A percentile compares a stretch with the other conserved stretches of the same genome.
These are phyloP conservation scores for Microtus montanus DNA, from an alignment of 2,113 vertebrate species.

Conservation along the genomic window DNA sequence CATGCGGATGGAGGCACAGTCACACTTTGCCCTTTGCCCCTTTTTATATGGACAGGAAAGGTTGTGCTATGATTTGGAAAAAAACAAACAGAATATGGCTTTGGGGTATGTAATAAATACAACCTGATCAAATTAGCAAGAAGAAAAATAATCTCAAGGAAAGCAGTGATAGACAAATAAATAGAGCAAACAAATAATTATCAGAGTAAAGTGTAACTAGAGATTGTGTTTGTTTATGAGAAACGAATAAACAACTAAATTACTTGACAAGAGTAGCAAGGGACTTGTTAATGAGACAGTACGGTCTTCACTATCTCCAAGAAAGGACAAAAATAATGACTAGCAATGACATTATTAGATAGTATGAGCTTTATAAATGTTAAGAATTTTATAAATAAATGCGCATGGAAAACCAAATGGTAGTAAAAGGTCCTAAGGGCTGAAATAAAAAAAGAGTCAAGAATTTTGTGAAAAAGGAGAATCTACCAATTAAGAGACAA, in stretches of 20 bases:
- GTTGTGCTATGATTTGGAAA: not conserved
- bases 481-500: not conserved
- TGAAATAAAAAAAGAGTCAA: not conserved
- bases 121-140: not conserved
- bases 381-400: not conserved
- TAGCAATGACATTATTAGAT: not conserved
- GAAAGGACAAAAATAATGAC: not conserved
- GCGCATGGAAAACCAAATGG: not conserved
- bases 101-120: not conserved
- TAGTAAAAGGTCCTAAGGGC: not conserved
- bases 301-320: not conserved
- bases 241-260: not conserved
- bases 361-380: not conserved
- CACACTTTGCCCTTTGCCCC: not conserved
- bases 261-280: not conserved
- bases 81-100: not conserved
- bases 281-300: not conserved
- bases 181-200: not conserved
- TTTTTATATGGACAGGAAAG: not conserved
- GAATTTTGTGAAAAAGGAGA: no score
- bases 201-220: not conserved
- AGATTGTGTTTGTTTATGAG: not conserved
- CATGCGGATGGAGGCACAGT: not conserved
- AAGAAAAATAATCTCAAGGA: not conserved
- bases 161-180: not conserved